Base-by-base conservation (phyloP, 1,140 invertebrate genomes). In the Anoplolepis gracilipes region DNA sequence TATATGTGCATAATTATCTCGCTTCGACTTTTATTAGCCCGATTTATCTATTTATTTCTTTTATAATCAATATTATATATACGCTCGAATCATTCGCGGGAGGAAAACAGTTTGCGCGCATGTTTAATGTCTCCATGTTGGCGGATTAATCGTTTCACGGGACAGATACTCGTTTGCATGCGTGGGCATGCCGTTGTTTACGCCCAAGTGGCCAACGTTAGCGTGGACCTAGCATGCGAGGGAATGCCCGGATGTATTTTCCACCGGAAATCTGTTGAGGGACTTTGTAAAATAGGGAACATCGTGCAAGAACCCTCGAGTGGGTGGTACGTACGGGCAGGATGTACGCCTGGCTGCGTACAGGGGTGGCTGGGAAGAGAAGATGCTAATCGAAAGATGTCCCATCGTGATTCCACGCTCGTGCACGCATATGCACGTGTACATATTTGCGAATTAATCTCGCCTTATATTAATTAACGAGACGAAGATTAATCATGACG, bases 141-240 rank as follows among this genome's bases (percentile, higher is more conserved):
- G 10, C n/a, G 28, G 28, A 39, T 16, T 28, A 10, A 49, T 53
- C 7, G 39, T 33, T 42, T 3, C 13, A 16, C 1, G n/a, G 13
- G 39, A 33, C 19, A 16, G 55, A 49, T 46, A 78, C 61, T 78
- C 39, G 61, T 78, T 65, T 53, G 39, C 61, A 22, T 39, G 22
- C 65, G 65, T 57, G 65, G 65, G 36, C 77, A 67, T 42, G 22
- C 2, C 64, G 33, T 79, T 79, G 64, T 82, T 82, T 82, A 82
- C 25, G 78, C 77, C 4, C n/a, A 59, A 25, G 39, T 30, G 49
- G 6, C 10, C 10, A 22, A 57, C 33, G 16, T 19, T 36, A 79
- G 30, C 77, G 22, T 25, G 42, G 61, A 67, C 4, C 8, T 8
- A 8, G 10, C 42, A 22, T 22, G 42, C 7, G 46, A 28, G 73